Percentiles rank a stretch among this genome's conserved stretches.
These are phyloP conservation scores for Himalopsyche japonica DNA, from an alignment of 2,888 invertebrate genomes.

Conservation along the genomic window DNA sequence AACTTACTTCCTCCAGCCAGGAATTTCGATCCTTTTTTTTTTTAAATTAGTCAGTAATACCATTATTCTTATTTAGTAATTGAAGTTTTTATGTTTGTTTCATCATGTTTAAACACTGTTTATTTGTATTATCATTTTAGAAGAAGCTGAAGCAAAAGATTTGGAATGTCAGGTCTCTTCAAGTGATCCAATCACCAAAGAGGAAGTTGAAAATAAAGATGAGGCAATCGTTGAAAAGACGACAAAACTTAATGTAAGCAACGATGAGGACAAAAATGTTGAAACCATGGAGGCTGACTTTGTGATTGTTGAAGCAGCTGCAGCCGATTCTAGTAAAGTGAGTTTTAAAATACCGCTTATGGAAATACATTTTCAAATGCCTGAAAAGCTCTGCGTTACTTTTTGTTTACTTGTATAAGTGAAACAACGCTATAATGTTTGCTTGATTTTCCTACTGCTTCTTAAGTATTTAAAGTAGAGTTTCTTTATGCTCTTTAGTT, in stretches of 20 bases:
- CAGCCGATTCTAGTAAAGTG: background rate
- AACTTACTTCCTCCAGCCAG: no score
- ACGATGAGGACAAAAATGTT: conserved; percentile 61
- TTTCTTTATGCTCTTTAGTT: no score
- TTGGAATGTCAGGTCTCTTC: background rate
- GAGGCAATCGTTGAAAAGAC: conserved; percentile 47
- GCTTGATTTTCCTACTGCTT: no score
- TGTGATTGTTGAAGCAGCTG: background rate
- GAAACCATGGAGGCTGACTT: conserved; percentile 56
- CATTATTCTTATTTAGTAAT: no score
- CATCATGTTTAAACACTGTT: background rate
- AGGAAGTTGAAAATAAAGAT: conserved; percentile 56
- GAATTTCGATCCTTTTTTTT: no score
- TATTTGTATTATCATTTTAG: conserved; percentile 42
- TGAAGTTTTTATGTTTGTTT: no score
- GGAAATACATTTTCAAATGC: no score
- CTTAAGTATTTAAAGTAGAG: no score
- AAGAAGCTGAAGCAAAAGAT: conserved; percentile 73
- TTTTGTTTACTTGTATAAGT: no score
- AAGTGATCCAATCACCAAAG: conserved; percentile 63
- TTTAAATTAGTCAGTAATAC: no score
- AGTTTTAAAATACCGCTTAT: background rate
- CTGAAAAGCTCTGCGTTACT: no score
- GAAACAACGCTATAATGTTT: no score
- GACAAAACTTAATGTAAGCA: conserved; percentile 41